A percentile compares a stretch with the other conserved stretches of the same genome.
Conservation (phyloP, 2,797 vertebrate genomes). For the Kryptopterus vitreolus region DNA sequence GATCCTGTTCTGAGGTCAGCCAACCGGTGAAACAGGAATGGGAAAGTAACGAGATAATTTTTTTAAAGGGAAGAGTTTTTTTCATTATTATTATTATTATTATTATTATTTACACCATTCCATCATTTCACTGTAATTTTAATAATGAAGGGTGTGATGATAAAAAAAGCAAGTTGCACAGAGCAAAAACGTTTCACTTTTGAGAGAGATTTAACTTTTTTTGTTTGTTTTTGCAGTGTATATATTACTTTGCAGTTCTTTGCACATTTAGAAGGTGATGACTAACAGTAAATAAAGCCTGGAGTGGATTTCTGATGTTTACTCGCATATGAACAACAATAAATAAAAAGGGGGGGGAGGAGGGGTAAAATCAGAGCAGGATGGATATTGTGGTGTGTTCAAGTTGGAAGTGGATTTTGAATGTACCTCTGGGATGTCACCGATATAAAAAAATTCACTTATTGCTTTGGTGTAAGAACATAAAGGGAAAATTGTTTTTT, state of each 20-base stretch:
- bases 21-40: constrained; percentile 70
- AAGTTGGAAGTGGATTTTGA: constrained; percentile 70
- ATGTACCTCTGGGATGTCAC: constrained; percentile 66
- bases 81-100: no score
- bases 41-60: neutral
- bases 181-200: constrained; percentile 82
- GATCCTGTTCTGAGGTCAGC: constrained; percentile 68
- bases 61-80: no score
- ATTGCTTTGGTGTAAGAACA: constrained; percentile 1
- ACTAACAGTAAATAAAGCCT: constrained; percentile 71
- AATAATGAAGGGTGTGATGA: neutral
- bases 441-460: constrained; percentile 22
- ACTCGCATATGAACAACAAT: constrained; percentile 67
- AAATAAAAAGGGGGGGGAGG: no score
- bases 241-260: constrained; percentile 89
- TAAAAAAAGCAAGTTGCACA: constrained; percentile 34
- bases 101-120: no score
- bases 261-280: constrained; percentile 82
- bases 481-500: neutral
- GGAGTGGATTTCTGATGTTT: constrained; percentile 69
- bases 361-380: constrained; percentile 58
- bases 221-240: constrained; percentile 76
- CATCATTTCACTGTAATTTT: neutral
- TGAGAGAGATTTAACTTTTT: constrained; percentile 71
- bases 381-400: constrained; percentile 46